Base-by-base conservation (phyloP, 53 echinoderm and acorn worm species). In the Arbacia lixula region DNA sequence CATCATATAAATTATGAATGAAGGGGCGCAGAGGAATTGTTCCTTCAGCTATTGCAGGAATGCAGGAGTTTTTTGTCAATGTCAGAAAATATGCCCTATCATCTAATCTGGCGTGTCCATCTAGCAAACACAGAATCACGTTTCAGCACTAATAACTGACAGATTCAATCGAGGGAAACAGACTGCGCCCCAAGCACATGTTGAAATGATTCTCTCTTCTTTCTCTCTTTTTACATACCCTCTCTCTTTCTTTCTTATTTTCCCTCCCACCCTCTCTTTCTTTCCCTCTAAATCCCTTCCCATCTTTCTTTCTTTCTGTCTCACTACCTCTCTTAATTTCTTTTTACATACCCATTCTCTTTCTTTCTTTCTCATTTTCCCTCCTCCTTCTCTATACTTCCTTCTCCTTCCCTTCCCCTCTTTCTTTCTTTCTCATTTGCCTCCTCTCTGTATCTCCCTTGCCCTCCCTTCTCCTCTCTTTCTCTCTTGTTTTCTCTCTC, bases 121-220 rank as follows among this genome's bases (percentile, higher is more conserved):
- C 72, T 71, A 6, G 16, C 40, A 41, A 41, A 71, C 22, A 46
- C 6, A 29, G 29, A 14, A 14, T 43, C 72, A 71, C 43, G 30
- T 71, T 68, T 49, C 66, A 66, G 49, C 14, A 29, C 17, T 22
- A 71, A 71, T 71, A 71, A 71, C 72, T 71, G 72, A 71, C 72
- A 68, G 49, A 49, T 71, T 30, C 72, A 71, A 71, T 71, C 43
- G 72, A 71, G 72, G 72, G 50, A 29, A 71, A 71, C 72, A 43
- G 49, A 40, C 29, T 30, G 17, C 72, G 42, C 51, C 72, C 69
- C 72, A 40, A 41, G 42, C 42, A 41, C 72, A 71, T 71, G 72
- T 17, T 27, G 17, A 40, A 46, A 71, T 71, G 27, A 29, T 41
- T 42, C 27, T 26, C 38, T 38, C 66, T 21, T 64, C 26, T 34